Evolutionary conservation across 92 coral and sea anemone species (phyloP).

Genomic region (Micromussa lordhowensis): DNA sequence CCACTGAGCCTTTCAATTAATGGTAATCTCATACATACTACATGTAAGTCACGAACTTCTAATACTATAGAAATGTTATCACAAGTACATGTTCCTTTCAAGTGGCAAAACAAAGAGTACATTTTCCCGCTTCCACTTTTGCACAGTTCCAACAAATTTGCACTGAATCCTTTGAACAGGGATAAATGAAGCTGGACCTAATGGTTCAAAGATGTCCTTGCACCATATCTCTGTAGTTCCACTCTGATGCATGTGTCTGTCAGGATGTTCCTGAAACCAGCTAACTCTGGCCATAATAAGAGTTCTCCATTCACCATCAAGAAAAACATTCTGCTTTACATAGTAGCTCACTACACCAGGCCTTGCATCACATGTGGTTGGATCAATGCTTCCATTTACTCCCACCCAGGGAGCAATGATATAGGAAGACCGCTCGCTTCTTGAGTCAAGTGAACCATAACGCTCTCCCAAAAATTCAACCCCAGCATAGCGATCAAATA

Average conservation of each 20-base stretch:
- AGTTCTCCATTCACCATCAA: conserved; percentile 8
- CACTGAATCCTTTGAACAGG: conserved; percentile 44
- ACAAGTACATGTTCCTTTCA: conserved; percentile 14
- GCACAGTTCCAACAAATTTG: conserved; percentile 40
- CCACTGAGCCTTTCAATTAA: no score
- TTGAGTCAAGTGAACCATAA: conserved; percentile 32
- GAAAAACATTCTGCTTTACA: conserved; percentile 10
- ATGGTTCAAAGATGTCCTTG: conserved; percentile 26
- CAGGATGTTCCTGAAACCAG: conserved; percentile 52
- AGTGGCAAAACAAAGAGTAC: conserved; percentile 30
- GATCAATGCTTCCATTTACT: conserved; percentile 14
- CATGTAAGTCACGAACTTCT: no score
- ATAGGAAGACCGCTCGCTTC: conserved; percentile 31
- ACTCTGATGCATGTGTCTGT: not conserved
- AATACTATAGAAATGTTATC: not conserved
- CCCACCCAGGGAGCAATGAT: conserved; percentile 47
- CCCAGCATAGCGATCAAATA: conserved; percentile 33
- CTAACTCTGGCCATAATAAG: conserved; percentile 37
- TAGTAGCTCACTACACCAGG: conserved; percentile 37
- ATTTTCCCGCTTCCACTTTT: conserved; percentile 28
- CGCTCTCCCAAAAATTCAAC: conserved; percentile 35
- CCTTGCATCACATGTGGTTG: not conserved
- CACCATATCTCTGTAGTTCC: conserved; percentile 33
- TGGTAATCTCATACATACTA: no score
- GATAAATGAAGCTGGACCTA: conserved; percentile 26